Percentiles rank a stretch among this genome's conserved stretches.
These are phyloP conservation scores for Philereme transversata DNA, from an alignment of 2,888 invertebrate genomes.

Conservation along the genomic window DNA sequence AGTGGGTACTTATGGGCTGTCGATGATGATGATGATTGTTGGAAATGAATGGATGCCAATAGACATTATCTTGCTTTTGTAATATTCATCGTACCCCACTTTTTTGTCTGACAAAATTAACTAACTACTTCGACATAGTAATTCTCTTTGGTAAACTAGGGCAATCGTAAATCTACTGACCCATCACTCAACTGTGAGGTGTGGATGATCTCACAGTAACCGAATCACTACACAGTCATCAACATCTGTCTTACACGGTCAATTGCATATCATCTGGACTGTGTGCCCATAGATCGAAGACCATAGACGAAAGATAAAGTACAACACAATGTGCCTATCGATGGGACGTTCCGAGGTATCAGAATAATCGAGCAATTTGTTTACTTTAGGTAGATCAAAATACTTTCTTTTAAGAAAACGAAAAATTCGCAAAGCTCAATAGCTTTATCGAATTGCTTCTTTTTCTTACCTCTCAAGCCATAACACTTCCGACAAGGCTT, in stretches of 20 bases:
- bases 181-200: constrained; percentile 11
- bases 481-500: constrained; percentile 22
- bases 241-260: constrained; percentile 24
- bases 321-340: constrained; percentile 4
- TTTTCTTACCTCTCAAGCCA: constrained; percentile 20
- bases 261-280: constrained; percentile 20
- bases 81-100: no score
- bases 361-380: background rate
- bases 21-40: no score
- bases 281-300: constrained; percentile 3
- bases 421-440: background rate
- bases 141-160: no score
- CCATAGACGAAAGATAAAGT: constrained; percentile 1
- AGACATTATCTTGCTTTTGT: no score
- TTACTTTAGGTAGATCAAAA: background rate
- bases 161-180: constrained; percentile 5
- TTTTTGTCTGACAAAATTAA: no score
- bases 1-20: no score
- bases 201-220: constrained; percentile 16
- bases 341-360: background rate
- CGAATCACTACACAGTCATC: constrained; percentile 16
- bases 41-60: no score
- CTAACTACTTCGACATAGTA: no score
- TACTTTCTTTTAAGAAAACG: background rate
- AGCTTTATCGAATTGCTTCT: constrained; percentile 15